A percentile compares a stretch with the other conserved stretches of the same genome.
phyloP scores from a whole-genome alignment of 2,888 invertebrate species.

The Microplitis manilae region DNA sequence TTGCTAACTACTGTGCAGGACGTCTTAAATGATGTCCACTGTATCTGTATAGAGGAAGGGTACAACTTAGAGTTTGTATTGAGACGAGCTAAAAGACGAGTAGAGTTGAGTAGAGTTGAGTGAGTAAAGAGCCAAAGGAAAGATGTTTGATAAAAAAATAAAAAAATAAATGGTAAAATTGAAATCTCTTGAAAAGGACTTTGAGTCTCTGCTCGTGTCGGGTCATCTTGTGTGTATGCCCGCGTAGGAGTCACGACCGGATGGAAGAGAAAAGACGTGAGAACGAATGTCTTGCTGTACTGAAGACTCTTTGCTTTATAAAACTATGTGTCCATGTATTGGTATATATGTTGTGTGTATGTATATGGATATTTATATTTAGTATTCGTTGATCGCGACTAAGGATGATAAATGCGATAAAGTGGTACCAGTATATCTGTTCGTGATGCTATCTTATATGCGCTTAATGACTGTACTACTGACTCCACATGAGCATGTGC shows the following conservation, averaged over 20 bases:
- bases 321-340: not conserved
- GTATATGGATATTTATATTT: not conserved
- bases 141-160: conserved; percentile 4
- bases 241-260: conserved; percentile 50
- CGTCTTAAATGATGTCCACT: not conserved
- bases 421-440: conserved; percentile 52
- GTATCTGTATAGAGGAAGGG: not conserved
- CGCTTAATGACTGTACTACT: conserved; percentile 39
- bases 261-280: conserved; percentile 39
- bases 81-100: not conserved
- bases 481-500: conserved; percentile 27
- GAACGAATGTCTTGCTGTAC: conserved; percentile 26
- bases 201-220: not conserved
- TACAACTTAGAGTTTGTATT: not conserved
- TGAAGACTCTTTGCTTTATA: not conserved
- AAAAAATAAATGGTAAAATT: not conserved
- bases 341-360: not conserved
- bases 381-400: conserved; percentile 46
- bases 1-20: not conserved
- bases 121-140: not conserved
- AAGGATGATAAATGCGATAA: conserved; percentile 55
- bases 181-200: not conserved
- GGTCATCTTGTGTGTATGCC: conserved; percentile 11
- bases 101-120: not conserved
- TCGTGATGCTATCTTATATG: conserved; percentile 40